Evolutionary conservation across 2,113 vertebrate species (phyloP).

Genomic region (Neolamprologus longior): DNA sequence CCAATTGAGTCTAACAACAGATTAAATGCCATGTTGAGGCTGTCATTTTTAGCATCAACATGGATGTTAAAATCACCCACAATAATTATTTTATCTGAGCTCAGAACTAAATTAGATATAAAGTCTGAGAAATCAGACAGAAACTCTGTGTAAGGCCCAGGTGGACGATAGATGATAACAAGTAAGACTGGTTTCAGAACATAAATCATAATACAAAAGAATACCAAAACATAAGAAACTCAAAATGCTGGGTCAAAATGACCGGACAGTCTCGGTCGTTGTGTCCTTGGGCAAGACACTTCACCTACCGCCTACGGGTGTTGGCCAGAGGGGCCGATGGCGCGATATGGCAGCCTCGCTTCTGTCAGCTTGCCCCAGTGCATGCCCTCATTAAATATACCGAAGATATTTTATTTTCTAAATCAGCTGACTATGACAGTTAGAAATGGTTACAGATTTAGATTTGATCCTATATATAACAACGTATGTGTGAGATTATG

Average conservation of each 20-base stretch:
- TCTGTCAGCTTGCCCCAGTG: neutral
- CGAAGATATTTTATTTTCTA: neutral
- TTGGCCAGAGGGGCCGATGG: neutral
- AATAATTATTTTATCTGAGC: no score
- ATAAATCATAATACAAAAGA: neutral
- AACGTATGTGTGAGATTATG: neutral
- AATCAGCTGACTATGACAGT: neutral
- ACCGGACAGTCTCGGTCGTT: fast-evolving
- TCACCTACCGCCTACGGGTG: neutral
- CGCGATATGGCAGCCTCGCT: neutral
- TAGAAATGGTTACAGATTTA: neutral
- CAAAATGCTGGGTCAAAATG: neutral
- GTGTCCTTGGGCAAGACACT: neutral
- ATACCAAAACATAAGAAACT: neutral
- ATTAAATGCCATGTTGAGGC: no score
- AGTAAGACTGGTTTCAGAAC: no score
- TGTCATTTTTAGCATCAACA: no score
- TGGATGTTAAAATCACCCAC: no score
- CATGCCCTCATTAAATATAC: neutral
- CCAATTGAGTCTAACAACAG: no score
- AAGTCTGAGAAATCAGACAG: no score
- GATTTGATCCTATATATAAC: neutral
- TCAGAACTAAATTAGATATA: no score
- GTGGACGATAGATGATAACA: no score
- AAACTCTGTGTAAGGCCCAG: no score